Conservation (phyloP, 2,113 vertebrate species). For the Thinocorus orbignyianus region DNA sequence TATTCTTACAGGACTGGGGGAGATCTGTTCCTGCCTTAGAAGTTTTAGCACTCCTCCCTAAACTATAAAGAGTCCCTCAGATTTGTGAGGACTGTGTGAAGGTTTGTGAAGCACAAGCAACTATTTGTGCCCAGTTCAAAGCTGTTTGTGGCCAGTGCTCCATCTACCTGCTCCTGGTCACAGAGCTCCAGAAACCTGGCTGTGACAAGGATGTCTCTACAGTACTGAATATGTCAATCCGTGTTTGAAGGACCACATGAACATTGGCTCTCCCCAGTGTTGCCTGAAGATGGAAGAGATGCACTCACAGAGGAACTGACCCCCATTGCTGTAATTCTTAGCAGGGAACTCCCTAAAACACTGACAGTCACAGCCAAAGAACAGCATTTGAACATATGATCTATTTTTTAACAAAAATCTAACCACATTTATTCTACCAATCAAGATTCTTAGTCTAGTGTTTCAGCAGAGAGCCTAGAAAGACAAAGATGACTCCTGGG, state of each 20-base stretch:
- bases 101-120: not conserved
- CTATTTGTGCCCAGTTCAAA: not conserved
- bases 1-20: not conserved
- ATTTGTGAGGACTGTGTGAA: not conserved
- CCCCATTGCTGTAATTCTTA: not conserved
- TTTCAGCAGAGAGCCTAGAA: not conserved
- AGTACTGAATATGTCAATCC: not conserved
- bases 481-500: not conserved
- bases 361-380: not conserved
- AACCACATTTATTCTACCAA: not conserved
- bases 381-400: not conserved
- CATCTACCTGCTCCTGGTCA: not conserved
- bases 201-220: not conserved
- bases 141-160: not conserved
- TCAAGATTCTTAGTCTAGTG: not conserved
- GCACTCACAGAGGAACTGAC: not conserved
- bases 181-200: not conserved
- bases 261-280: not conserved
- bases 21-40: not conserved
- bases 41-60: not conserved
- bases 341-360: not conserved
- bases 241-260: not conserved
- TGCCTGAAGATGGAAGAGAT: not conserved
- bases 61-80: not conserved
- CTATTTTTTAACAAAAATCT: not conserved